Evolutionary conservation across 2,888 invertebrate genomes (phyloP), one percentile per base, ranked within the genome.

Genomic region (Lysandra coridon): DNA sequence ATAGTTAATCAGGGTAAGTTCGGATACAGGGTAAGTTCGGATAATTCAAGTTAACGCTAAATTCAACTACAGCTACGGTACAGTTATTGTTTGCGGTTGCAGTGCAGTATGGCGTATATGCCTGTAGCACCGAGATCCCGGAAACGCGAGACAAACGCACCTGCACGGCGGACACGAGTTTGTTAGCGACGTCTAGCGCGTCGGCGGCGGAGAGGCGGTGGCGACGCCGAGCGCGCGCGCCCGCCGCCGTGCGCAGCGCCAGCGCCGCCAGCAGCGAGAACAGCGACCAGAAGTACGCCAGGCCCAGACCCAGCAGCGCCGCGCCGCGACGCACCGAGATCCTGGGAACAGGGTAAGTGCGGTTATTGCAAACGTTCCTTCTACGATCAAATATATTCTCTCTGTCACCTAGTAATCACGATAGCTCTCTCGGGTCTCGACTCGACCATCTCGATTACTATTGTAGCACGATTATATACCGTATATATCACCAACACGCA

Each of bases 111-210:
- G 2, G 3, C 12, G 10, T 49, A 49, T 49, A 49, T 40, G 40
- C 6, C 40, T 6, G 6, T 40, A 40, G 5, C 60, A 17, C 6
- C n/a, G 17, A 17, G 17, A 17, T 60, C n/a, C 60, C 4, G 60
- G 60, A n/a, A n/a, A 17, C 5, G 60, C 17, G 6, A 17, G 6
- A 17, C 6, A n/a, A 60, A 60, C 17, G 17, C 0, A 97, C 97
- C 87, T 97, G 97, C 73, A 97, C 96, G 0, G 96, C 96, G 1
- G 97, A 97, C 73, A 97, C 97, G 84, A 96, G 88, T 89, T 97
- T 97, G 92, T 97, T 97, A 78, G 95, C 96, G 83, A 97, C 96
- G 87, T 97, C 97, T 83, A 96, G 93, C 76, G 97, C 96, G 85
- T 97, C 97, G 12, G 96, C 96, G 84, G 95, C 93, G 86, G 95